Conservation (phyloP, 2,888 invertebrate genomes). For the Proisotoma minuta region DNA sequence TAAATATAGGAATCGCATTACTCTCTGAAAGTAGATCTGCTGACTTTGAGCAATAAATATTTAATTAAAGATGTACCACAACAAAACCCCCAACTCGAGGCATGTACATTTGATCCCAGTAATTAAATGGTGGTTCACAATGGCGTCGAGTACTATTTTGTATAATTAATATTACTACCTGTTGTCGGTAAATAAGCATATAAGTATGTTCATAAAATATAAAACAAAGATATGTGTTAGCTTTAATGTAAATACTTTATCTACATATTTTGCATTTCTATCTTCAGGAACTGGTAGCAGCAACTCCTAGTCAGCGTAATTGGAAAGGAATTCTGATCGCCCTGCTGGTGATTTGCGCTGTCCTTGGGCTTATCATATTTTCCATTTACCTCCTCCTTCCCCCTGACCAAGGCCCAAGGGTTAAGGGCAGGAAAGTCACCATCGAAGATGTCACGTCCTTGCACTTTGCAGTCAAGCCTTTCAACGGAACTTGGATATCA, state of each 20-base stretch:
- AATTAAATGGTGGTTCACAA: not conserved
- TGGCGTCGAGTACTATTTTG: no score
- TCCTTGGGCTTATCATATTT: conserved; percentile 81
- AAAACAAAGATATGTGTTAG: no score
- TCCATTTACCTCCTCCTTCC: conserved; percentile 87
- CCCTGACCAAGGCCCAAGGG: conserved; percentile 64
- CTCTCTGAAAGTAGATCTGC: no score
- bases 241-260: not conserved
- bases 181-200: no score
- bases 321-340: conserved; percentile 93
- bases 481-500: conserved; percentile 74
- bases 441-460: conserved; percentile 59
- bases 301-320: conserved; percentile 80
- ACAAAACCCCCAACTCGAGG: not conserved
- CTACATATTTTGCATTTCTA: conserved; percentile 15
- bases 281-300: conserved; percentile 77
- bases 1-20: no score
- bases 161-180: no score
- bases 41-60: not conserved
- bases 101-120: not conserved
- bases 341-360: conserved; percentile 80
- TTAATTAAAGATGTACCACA: not conserved
- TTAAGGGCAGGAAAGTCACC: conserved; percentile 64
- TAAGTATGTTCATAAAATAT: no score
- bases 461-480: conserved; percentile 54